Percentiles rank a stretch among this genome's conserved stretches.
Evolutionary conservation across 2,888 invertebrate species (phyloP).

Genomic region (Scaptomyza polygonia): DNA sequence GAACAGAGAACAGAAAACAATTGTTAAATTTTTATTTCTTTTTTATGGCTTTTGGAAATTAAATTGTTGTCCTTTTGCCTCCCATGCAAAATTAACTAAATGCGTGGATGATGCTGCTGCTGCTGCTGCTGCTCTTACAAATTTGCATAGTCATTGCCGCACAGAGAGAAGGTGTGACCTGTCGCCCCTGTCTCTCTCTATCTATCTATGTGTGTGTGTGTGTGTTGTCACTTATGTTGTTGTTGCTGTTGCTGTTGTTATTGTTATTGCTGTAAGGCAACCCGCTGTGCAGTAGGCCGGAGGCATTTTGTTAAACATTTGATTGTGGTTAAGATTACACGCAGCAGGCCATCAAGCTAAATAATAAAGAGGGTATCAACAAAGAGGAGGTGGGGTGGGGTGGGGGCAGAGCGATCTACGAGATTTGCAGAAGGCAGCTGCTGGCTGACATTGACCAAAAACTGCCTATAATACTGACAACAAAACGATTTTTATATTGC

Average conservation of each 20-base stretch:
- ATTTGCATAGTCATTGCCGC: constrained; percentile 63
- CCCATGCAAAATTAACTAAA: constrained; percentile 72
- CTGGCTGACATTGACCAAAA: constrained; percentile 19
- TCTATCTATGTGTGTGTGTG: background rate
- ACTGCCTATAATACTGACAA: background rate
- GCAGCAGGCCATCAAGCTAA: constrained; percentile 44
- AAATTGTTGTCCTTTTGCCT: constrained; percentile 67
- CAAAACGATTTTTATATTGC: background rate
- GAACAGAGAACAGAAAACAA: constrained; percentile 52
- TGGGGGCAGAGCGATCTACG: background rate
- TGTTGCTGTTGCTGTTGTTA: constrained; percentile 22
- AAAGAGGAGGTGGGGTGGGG: too few species aligned
- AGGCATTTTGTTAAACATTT: constrained; percentile 74
- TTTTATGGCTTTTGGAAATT: constrained; percentile 77
- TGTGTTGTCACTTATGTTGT: constrained; percentile 24
- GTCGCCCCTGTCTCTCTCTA: constrained; percentile 31
- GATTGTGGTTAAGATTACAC: constrained; percentile 69
- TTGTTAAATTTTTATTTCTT: constrained; percentile 71
- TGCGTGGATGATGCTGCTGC: constrained; percentile 35
- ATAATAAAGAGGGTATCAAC: constrained; percentile 8
- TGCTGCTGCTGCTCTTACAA: constrained; percentile 3
- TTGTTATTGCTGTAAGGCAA: constrained; percentile 50
- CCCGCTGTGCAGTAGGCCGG: constrained; percentile 54
- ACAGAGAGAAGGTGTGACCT: constrained; percentile 64
- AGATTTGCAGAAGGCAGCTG: constrained; percentile 19